Evolutionary conservation across 2,113 vertebrate genomes (phyloP).

Genomic region (Trematocara stigmaticum): DNA sequence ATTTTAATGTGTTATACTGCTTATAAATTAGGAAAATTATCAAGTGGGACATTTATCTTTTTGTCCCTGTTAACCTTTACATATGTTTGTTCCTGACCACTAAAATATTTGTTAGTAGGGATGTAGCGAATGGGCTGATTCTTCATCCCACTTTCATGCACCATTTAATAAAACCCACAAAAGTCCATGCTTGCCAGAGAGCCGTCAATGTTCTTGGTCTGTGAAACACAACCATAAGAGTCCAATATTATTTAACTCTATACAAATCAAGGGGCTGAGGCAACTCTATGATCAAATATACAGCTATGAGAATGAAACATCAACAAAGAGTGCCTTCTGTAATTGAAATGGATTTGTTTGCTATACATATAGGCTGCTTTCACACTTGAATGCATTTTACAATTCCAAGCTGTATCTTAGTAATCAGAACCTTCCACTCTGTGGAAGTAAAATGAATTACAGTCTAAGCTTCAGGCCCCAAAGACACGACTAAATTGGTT

Average conservation of each 20-base stretch:
- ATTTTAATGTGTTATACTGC: neutral
- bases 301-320: neutral
- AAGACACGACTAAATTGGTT: neutral
- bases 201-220: neutral
- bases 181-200: neutral
- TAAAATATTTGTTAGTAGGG: neutral
- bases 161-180: neutral
- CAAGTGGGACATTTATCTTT: neutral
- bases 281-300: neutral
- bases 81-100: neutral
- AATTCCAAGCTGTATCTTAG: neutral
- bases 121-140: neutral
- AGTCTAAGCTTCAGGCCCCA: neutral
- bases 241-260: neutral
- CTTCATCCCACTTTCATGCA: neutral
- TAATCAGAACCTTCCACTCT: neutral
- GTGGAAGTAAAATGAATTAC: constrained; percentile 7
- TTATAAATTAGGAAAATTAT: neutral
- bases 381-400: neutral
- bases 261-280: neutral
- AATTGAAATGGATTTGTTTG: neutral
- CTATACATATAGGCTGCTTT: neutral
- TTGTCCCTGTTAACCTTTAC: neutral
- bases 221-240: neutral
- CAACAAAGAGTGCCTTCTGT: neutral